A percentile compares a stretch with the other conserved stretches of the same genome.
Conservation (phyloP, 2,888 invertebrate species). For the Tinea semifulvella region DNA sequence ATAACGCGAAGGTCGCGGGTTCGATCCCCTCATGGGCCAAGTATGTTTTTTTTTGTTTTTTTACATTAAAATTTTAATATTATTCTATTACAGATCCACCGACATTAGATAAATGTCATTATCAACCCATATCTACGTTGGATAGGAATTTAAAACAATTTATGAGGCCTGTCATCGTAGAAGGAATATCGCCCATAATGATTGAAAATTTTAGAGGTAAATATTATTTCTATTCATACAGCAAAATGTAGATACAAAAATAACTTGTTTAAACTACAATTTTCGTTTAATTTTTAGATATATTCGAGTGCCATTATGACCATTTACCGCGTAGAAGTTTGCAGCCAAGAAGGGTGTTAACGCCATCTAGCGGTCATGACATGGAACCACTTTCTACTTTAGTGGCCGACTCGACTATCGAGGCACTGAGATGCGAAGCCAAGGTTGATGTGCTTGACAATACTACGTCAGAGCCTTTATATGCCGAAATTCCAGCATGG, state of each 20-base stretch:
- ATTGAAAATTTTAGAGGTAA: constrained; percentile 68
- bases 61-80: constrained; percentile 18
- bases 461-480: constrained; percentile 66
- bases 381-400: constrained; percentile 36
- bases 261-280: too few species aligned
- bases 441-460: constrained; percentile 47
- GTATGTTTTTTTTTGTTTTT: constrained; percentile 26
- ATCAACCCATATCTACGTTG: constrained; percentile 58
- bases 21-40: constrained; percentile 80
- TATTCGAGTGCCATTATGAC: constrained; percentile 71
- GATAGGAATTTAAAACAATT: constrained; percentile 59
- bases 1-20: too few species aligned
- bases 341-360: constrained; percentile 32
- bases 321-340: constrained; percentile 58
- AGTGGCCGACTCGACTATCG: constrained; percentile 48
- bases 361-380: constrained; percentile 42
- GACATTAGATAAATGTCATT: constrained; percentile 51
- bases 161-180: constrained; percentile 59
- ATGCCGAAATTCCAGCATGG: constrained; percentile 73
- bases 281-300: constrained; percentile 38
- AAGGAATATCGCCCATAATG: constrained; percentile 59
- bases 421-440: constrained; percentile 55
- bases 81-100: constrained; percentile 55
- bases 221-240: constrained; percentile 12
- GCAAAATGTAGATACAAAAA: constrained; percentile 20